Evolutionary conservation across 2,113 vertebrate species (phyloP), one percentile per base, ranked within the genome.

Genomic region (Carassius carassius): DNA sequence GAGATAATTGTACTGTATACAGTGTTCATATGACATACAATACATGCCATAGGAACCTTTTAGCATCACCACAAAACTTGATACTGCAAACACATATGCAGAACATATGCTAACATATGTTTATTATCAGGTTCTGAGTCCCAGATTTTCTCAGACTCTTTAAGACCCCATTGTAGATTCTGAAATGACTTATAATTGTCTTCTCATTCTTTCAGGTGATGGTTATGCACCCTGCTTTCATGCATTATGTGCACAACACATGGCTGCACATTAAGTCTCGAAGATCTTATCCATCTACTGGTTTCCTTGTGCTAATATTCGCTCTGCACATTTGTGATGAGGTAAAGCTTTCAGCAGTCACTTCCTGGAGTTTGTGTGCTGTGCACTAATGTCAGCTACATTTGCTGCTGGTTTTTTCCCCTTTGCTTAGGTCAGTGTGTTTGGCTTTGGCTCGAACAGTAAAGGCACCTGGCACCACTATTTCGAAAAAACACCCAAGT

Each of bases 401-500:
- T 37, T 41, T 41, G n/a, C 44, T 41, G 41, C 7, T 41, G 37
- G 8, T 41, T 41, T 7, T 41, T 41, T 41, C 8, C 1, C 6
- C 37, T 69, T 9, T 47, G 75, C 49, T 29, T 86, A 99, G 97
- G 96, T 99, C 90, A 96, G 92, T 17, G 87, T 98, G 84, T 99
- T 97, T 0, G 98, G 98, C 75, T 99, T 98, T 7, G 98, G 98
- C 17, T 96, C 97, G 0, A 93, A 99, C 91, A 94, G 92, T 89
- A 92, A 91, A 9, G 98, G 98, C 3, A 95, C 96, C 86, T 99
- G 98, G 98, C 96, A 99, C 82, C 98, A 99, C 86, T 99, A 99
- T 88, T 99, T 97, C 96, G 97, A 99, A 83, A 93, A 96, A 19
- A 97, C 7, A 1, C 63, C 97, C 41, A 84, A 86, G 0, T 0